phyloP scores from a whole-genome alignment of 2,113 vertebrate species.

The Oenanthe melanoleuca region DNA sequence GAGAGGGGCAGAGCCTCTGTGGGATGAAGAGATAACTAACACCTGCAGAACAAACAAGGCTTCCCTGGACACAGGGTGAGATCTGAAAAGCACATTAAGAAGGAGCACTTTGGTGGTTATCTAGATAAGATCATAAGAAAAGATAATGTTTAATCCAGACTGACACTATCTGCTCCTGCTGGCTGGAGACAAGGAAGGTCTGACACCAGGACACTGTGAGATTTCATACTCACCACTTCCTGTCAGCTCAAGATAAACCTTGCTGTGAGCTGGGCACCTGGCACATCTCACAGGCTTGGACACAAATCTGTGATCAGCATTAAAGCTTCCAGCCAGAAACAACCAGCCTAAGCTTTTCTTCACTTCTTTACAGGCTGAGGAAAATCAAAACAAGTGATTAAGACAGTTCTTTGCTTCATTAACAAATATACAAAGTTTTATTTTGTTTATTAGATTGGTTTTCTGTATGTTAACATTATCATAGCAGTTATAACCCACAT shows the following conservation, averaged over 20 bases:
- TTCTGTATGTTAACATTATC: constrained; percentile 41
- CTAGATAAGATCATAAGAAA: neutral
- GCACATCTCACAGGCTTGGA: neutral
- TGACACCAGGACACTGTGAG: neutral
- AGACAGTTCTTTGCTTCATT: constrained; percentile 47
- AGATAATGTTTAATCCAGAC: neutral
- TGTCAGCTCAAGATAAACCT: neutral
- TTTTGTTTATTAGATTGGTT: constrained; percentile 52
- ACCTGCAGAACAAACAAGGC: neutral
- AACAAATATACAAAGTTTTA: constrained; percentile 63
- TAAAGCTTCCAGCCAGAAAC: neutral
- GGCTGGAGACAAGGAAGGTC: neutral
- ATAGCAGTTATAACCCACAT: constrained; percentile 30
- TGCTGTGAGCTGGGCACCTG: neutral
- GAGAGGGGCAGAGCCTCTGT: neutral
- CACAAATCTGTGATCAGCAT: neutral
- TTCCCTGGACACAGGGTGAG: neutral
- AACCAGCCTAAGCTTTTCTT: neutral
- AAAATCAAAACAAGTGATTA: constrained; percentile 36
- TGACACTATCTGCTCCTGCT: neutral
- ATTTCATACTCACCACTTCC: neutral
- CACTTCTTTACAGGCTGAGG: neutral
- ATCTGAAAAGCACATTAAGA: neutral
- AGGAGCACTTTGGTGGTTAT: neutral
- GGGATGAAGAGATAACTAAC: neutral